Percentiles rank a stretch among this genome's conserved stretches.
Conservation (phyloP, 2,888 invertebrate species). For the Chromoteleia sp. region DNA sequence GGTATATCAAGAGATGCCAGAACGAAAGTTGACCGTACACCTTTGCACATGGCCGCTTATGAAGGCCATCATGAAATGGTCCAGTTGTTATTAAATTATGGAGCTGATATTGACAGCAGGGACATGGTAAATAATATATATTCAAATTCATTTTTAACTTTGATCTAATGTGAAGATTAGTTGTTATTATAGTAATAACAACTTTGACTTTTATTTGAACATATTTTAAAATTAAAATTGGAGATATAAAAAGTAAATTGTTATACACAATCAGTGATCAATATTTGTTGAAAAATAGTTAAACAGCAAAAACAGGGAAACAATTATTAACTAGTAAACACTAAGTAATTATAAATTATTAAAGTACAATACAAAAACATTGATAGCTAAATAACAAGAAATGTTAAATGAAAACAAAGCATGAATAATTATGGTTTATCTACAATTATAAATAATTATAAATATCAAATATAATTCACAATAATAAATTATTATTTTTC, state of each 20-base stretch:
- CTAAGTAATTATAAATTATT: too few species aligned
- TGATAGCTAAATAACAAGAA: too few species aligned
- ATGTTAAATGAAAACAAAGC: too few species aligned
- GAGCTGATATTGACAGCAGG: slow-evolving; percentile 90
- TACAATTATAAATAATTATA: too few species aligned
- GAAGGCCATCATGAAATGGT: slow-evolving; percentile 93
- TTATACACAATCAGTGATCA: too few species aligned
- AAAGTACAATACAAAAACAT: too few species aligned
- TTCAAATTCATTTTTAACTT: not conserved
- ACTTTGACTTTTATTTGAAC: slow-evolving; percentile 9
- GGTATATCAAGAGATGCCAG: slow-evolving; percentile 95
- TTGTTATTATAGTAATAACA: not conserved
- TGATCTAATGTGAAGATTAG: too few species aligned
- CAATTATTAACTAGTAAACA: too few species aligned
- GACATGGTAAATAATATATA: slow-evolving; percentile 88
- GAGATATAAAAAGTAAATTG: slow-evolving; percentile 15
- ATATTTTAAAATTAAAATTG: slow-evolving; percentile 1
- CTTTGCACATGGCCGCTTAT: slow-evolving; percentile 94
- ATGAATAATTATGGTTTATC: too few species aligned
- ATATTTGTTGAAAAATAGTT: too few species aligned
- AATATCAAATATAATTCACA: slow-evolving; percentile 15
- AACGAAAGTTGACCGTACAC: slow-evolving; percentile 96
- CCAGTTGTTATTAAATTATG: slow-evolving; percentile 88
- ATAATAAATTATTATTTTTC: too few species aligned
- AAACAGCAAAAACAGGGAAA: too few species aligned